Evolutionary conservation across 2,888 invertebrate species (phyloP), one percentile per base, ranked within the genome.

Genomic region (Adineta ricciae): DNA sequence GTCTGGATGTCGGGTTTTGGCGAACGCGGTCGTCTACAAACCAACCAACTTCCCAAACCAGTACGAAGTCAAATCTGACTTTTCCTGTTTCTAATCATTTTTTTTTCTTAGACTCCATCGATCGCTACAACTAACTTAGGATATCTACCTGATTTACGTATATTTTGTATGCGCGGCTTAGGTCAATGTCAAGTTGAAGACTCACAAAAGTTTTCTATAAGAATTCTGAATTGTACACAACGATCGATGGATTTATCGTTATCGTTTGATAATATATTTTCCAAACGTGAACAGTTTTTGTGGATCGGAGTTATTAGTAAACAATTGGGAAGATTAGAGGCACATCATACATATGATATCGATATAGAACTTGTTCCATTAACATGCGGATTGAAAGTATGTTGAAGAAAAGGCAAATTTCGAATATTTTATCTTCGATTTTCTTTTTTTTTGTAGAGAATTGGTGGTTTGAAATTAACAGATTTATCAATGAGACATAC

Each of bases 1-100:
- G 95, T 96, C 19, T 99, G 99, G 99, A 93, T 97, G 88, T 96
- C 97, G 50, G 95, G 96, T 91, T 93, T 98, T 88, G 98, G 98
- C 32, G 98, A 98, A 91, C 93, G 95, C 88, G 98, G 97, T n/a
- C 93, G 97, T 87, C 91, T 98, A 86, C 97, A 98, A 92, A 98
- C 97, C 27, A 96, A 96, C 91, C 96, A 96, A 89, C 91, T 98
- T 86, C 95, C 96, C 89, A 93, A 97, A 92, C 94, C 94, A 92
- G 94, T 94, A n/a, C n/a, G n/a, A n/a, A n/a, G n/a, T n/a, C n/a
- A n/a, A n/a, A n/a, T n/a, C n/a, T n/a, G n/a, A n/a, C n/a, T n/a
- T n/a, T n/a, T n/a, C n/a, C n/a, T n/a, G n/a, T n/a, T n/a, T n/a
- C n/a, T n/a, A n/a, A n/a, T 82, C 83, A 84, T n/a, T 46, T 84